These are phyloP conservation scores for Cacatua alba DNA, from an alignment of 2,113 vertebrate species.

Conservation along the genomic window DNA sequence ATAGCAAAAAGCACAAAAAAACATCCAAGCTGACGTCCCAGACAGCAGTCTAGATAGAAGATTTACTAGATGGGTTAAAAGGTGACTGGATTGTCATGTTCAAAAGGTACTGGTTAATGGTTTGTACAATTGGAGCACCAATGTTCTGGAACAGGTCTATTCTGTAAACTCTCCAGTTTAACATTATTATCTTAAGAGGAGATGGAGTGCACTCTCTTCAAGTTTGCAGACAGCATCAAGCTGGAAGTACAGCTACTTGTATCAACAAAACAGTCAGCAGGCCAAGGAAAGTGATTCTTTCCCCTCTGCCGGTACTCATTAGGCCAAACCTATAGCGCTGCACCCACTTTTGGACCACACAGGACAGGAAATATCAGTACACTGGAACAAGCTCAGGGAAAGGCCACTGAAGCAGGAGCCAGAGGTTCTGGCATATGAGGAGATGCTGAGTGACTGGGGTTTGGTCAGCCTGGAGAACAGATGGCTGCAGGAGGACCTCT, in stretches of 20 bases:
- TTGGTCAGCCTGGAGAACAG: not conserved
- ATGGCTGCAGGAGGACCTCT: not conserved
- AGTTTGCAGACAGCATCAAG: not conserved
- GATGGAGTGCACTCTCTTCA: not conserved
- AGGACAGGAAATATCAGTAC: not conserved
- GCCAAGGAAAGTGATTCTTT: not conserved
- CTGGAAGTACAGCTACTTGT: not conserved
- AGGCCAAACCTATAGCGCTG: not conserved
- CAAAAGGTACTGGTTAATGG: not conserved
- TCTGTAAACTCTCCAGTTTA: not conserved
- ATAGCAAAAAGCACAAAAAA: not conserved
- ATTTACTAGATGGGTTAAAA: not conserved
- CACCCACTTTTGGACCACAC: not conserved
- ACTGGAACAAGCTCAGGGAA: not conserved
- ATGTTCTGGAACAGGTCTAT: not conserved
- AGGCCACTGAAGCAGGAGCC: not conserved
- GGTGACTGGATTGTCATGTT: not conserved
- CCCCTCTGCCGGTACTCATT: not conserved
- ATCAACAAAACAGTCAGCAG: not conserved
- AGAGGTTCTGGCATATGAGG: not conserved
- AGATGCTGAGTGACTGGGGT: not conserved
- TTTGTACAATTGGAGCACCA: not conserved
- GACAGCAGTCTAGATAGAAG: not conserved
- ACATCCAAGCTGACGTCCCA: not conserved
- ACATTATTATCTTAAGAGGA: not conserved